Conservation (phyloP, 1,140 invertebrate species). For the Aphis gossypii region DNA sequence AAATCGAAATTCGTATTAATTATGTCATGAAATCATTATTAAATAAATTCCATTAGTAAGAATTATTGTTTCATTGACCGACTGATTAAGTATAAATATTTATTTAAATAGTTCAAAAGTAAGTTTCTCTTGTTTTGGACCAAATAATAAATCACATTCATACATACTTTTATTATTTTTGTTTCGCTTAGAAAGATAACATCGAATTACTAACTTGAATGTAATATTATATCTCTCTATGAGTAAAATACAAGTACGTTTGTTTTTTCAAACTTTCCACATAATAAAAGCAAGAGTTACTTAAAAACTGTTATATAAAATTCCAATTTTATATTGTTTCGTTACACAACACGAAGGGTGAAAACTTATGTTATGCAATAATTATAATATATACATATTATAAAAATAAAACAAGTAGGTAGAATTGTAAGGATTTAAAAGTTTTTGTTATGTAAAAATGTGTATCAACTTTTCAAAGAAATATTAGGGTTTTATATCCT, state of each 20-base stretch:
- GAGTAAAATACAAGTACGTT: neutral
- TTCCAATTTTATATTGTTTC: neutral
- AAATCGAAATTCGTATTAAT: neutral
- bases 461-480: constrained; percentile 16
- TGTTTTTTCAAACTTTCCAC: neutral
- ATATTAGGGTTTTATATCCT: neutral
- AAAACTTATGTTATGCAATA: constrained; percentile 38
- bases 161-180: neutral
- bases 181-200: neutral
- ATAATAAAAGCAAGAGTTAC: neutral
- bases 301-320: neutral
- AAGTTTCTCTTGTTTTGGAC: neutral
- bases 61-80: neutral
- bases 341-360: neutral
- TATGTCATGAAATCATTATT: neutral
- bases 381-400: neutral
- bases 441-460: neutral
- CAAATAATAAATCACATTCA: neutral
- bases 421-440: constrained; percentile 17
- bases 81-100: neutral
- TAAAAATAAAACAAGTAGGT: neutral
- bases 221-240: neutral
- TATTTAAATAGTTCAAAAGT: neutral
- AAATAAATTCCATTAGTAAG: neutral
- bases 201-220: neutral